phyloP scores from a whole-genome alignment of 2,113 vertebrate genomes.

The Capricornis sumatraensis region DNA sequence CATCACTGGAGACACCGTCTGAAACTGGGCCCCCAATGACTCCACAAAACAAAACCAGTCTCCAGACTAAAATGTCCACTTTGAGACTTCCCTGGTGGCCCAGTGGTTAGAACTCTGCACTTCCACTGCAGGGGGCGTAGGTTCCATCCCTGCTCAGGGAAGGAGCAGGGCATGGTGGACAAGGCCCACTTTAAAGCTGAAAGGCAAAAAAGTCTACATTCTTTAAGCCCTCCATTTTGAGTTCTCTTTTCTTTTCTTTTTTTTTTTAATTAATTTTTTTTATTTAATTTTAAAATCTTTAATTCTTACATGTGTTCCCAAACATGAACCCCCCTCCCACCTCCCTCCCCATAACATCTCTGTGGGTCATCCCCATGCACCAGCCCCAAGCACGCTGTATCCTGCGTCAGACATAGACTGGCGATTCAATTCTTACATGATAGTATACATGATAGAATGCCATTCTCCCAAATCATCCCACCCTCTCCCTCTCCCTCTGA shows the following conservation, averaged over 20 bases:
- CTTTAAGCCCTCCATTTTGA: not conserved
- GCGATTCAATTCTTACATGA: too few species aligned
- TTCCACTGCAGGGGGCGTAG: not conserved
- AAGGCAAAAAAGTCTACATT: not conserved
- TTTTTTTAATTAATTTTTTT: too few species aligned
- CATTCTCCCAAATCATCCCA: too few species aligned
- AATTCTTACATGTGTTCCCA: too few species aligned
- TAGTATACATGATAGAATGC: too few species aligned
- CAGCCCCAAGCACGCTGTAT: too few species aligned
- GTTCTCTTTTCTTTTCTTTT: not conserved
- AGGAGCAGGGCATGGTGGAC: fast-evolving
- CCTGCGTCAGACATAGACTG: too few species aligned
- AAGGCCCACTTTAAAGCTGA: not conserved
- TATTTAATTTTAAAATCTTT: too few species aligned
- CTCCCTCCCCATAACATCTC: too few species aligned
- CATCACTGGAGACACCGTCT: not conserved
- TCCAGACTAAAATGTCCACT: not conserved
- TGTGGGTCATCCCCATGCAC: too few species aligned
- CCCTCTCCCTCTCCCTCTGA: too few species aligned
- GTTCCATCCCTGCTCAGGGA: not conserved
- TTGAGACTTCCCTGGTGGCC: not conserved
- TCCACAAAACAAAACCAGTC: not conserved
- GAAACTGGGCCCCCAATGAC: not conserved
- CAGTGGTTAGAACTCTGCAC: not conserved
- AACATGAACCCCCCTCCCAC: too few species aligned